A percentile compares a stretch with the other conserved stretches of the same genome.
phyloP scores from a whole-genome alignment of 2,113 vertebrate genomes.

The Oriolus oriolus region DNA sequence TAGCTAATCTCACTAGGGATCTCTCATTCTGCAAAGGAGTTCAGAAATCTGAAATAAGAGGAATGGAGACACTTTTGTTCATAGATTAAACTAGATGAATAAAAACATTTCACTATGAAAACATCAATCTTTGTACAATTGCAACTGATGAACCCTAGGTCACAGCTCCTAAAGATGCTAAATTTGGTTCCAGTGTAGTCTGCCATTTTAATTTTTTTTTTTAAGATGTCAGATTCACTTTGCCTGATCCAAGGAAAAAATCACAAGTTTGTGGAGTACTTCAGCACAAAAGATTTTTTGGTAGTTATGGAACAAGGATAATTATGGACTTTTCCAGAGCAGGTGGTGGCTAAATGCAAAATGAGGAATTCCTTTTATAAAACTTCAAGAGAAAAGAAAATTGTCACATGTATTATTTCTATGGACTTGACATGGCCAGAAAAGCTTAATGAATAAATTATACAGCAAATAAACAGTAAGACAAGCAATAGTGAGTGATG shows the following conservation, averaged over 20 bases:
- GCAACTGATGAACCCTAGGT: not conserved
- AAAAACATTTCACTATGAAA: not conserved
- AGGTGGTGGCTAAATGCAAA: not conserved
- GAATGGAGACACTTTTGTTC: not conserved
- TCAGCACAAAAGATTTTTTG: not conserved
- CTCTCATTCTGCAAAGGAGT: constrained; percentile 59
- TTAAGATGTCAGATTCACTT: not conserved
- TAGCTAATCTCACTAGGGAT: constrained; percentile 55
- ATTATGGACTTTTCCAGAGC: not conserved
- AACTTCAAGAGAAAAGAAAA: not conserved
- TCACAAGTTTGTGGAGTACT: not conserved
- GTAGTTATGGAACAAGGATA: not conserved
- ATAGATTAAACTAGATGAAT: not conserved
- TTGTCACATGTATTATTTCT: not conserved
- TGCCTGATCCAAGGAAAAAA: not conserved
- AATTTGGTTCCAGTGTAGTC: not conserved
- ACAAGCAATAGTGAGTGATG: not conserved
- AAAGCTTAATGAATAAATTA: not conserved
- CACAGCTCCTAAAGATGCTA: not conserved
- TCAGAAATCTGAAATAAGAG: constrained; percentile 50
- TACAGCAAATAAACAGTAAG: not conserved
- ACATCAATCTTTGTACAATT: not conserved
- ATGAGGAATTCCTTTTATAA: not conserved
- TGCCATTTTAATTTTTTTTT: not conserved
- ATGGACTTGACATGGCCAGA: not conserved